Evolutionary conservation across 2,113 vertebrate genomes (phyloP), one percentile per base, ranked within the genome.

Genomic region (Tragelaphus scriptus): DNA sequence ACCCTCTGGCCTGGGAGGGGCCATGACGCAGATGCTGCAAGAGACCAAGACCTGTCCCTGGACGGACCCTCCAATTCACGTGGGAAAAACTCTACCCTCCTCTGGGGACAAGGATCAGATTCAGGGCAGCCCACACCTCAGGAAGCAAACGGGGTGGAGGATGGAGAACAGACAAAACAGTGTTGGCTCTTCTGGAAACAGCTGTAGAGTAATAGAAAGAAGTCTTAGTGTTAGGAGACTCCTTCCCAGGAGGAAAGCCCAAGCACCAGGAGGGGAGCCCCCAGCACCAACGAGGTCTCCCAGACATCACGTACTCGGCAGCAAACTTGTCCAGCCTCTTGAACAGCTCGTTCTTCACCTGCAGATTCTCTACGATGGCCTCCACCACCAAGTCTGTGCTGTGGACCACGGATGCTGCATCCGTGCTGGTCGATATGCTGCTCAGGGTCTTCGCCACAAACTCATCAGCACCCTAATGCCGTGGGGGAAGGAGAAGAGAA

Each of bases 281-380:
- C 68, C 23, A 44, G 79, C 49, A 6, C 36, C 51, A 17, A 11
- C 4, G 0, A 53, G 63, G 26, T 14, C 1, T 0, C 1, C 16
- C 88, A 55, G 32, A 55, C 59, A 11, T 26, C 15, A 98, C 99
- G 58, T 99, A 99, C 99, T 99, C 99, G 9, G 99, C 99, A 0
- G 99, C 99, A 94, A 99, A 99, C 97, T 99, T 99, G 99, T 99
- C 99, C 96, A 99, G 99, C 0, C 90, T 98, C 80, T 99, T 98
- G 98, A 99, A 99, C 77, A 99, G 99, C 81, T 99, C 98, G 28
- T 99, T 99, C 97, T 99, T 99, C 91, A 99, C 58, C 71, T 99
- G 98, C 23, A 99, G 94, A 84, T 99, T 99, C 99, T 99, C 99
- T 96, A 99, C 99, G 12, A 99, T 99, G 98, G 99, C 99, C 98